Percentiles rank a stretch among this genome's conserved stretches.
Evolutionary conservation across 1,140 invertebrate species (phyloP).

Genomic region (Bombus haemorrhoidalis): DNA sequence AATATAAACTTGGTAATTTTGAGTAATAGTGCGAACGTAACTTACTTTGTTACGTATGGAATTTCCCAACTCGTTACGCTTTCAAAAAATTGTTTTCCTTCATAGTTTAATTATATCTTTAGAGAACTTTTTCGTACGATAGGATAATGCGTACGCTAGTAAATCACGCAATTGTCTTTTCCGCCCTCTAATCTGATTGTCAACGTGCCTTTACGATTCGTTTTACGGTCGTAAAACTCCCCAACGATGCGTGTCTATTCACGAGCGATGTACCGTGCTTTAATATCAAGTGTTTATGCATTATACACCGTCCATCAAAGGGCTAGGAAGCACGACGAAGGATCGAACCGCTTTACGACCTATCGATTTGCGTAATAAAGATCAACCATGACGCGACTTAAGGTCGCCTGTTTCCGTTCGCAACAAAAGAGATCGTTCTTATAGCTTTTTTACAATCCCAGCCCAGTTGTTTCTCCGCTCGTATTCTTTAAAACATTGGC

Average conservation of each 20-base stretch:
- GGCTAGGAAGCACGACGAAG: neutral
- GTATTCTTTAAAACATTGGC: too few species aligned
- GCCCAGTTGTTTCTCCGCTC: too few species aligned
- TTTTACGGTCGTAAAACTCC: slow-evolving; percentile 40
- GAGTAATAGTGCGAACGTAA: too few species aligned
- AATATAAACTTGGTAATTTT: too few species aligned
- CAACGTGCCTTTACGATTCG: slow-evolving; percentile 46
- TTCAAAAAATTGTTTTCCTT: too few species aligned
- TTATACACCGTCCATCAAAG: neutral
- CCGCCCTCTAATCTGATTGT: slow-evolving; percentile 8
- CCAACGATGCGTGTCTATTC: slow-evolving; percentile 20
- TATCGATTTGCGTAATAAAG: slow-evolving; percentile 31
- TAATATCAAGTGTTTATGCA: slow-evolving; percentile 3
- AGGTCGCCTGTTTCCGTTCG: neutral
- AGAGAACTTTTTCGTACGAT: too few species aligned
- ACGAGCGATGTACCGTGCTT: neutral
- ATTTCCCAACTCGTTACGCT: neutral
- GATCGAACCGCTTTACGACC: slow-evolving; percentile 12
- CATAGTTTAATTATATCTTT: too few species aligned
- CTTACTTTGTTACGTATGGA: neutral
- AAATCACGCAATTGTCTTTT: slow-evolving; percentile 1
- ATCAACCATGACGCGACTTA: neutral
- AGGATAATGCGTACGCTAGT: neutral
- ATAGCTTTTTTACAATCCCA: neutral
- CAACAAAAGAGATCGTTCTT: neutral